Evolutionary conservation across 2,113 vertebrate species (phyloP), one percentile per base, ranked within the genome.

Genomic region (Ictidomys tridecemlineatus): DNA sequence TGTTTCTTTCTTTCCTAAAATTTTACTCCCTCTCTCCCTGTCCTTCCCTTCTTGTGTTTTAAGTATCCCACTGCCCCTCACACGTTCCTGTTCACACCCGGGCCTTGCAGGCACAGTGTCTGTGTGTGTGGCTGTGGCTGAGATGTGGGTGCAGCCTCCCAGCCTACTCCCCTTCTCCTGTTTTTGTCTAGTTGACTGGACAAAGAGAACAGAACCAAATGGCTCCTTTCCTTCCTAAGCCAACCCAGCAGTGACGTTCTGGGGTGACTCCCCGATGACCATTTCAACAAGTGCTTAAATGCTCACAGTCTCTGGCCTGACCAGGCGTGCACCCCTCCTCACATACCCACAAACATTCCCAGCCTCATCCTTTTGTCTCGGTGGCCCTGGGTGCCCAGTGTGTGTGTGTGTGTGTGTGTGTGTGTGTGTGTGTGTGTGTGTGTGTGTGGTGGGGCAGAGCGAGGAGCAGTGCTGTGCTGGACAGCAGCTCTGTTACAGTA

Each of bases 401-500:
- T 61, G 58, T 61, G 58, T 96, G 94, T 89, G 95, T 88, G 88
- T 96, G 94, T 89, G 48, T 51, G 48, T 51, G 48, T 51, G 48
- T 51, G 48, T 51, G 95, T 88, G 88, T 56, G n/a, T n/a, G n/a
- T n/a, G n/a, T n/a, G n/a, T n/a, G 22, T 22, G 58, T 63, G 61
- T 63, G 61, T 96, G 94, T 89, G 95, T 88, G 89, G 97, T 90
- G 98, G 97, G 96, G 97, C 98, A 76, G 82, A 85, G 98, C 92
- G 98, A 98, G 98, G 97, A 98, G 97, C 98, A 95, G 96, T 91
- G 97, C 98, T 92, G 98, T 98, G 99, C 97, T 98, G 97, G 97
- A 92, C 87, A 96, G 91, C 94, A 89, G 98, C 98, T 98, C 98
- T 98, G 98, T 98, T 99, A 99, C 99, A 98, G 99, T 99, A 98